A percentile compares a stretch with the other conserved stretches of the same genome.
Conservation (phyloP, 2,888 invertebrate genomes). For the Pyrocoelia pectoralis region DNA sequence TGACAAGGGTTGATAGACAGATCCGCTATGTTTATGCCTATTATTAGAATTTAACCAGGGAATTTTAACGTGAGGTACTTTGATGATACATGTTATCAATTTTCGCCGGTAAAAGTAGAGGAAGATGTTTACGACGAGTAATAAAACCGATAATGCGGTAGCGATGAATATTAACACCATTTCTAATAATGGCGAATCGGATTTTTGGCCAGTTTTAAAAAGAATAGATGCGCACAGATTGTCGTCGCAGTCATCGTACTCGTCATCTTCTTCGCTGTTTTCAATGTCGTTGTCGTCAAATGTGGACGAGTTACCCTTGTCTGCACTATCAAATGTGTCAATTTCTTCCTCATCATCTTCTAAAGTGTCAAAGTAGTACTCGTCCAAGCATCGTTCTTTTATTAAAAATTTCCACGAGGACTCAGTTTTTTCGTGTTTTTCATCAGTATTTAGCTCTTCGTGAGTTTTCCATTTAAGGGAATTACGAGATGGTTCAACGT, state of each 20-base stretch:
- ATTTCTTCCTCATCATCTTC: conserved; percentile 42
- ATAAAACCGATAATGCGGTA: conserved; percentile 64
- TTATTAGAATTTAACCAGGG: conserved; percentile 51
- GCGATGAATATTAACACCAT: conserved; percentile 67
- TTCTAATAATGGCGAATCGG: conserved; percentile 63
- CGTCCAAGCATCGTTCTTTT: conserved; percentile 50
- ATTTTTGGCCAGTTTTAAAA: conserved; percentile 28
- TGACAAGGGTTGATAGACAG: conserved; percentile 80
- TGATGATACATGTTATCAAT: conserved; percentile 49
- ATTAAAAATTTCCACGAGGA: conserved; percentile 26
- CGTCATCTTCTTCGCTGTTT: conserved; percentile 15
- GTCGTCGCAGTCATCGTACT: conserved; percentile 6
- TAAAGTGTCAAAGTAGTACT: conserved; percentile 36
- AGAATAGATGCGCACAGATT: conserved; percentile 35
- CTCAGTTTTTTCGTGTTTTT: conserved; percentile 12
- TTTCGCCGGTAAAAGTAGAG: conserved; percentile 35
- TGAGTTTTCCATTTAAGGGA: conserved; percentile 18
- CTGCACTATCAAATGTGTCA: conserved; percentile 40
- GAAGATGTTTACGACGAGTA: conserved; percentile 59
- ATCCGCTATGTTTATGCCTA: conserved; percentile 73
- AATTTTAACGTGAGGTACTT: conserved; percentile 54
- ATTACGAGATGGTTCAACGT: conserved; percentile 63
- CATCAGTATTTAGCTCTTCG: conserved; percentile 34
- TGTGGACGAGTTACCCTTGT: conserved; percentile 19
- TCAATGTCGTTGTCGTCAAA: neutral